Evolutionary conservation across 2,888 invertebrate genomes (phyloP).

Genomic region (Platycheirus albimanus): DNA sequence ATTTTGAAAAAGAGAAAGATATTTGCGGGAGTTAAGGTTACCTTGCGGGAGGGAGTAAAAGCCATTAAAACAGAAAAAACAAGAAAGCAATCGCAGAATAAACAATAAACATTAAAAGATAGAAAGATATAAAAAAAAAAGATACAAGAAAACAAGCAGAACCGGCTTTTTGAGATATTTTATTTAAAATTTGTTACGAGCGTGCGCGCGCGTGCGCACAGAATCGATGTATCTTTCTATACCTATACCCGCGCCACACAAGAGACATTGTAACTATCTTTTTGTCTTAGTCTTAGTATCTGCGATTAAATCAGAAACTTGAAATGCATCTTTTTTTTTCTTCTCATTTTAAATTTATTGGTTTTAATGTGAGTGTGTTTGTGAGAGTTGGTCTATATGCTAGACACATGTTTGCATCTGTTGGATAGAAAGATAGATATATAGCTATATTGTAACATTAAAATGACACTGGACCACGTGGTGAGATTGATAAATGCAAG

Average conservation of each 20-base stretch:
- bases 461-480: slow-evolving; percentile 40
- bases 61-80: not conserved
- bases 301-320: slow-evolving; percentile 47
- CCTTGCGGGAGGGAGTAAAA: no score
- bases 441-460: not conserved
- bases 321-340: slow-evolving; percentile 42
- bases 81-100: slow-evolving; percentile 25
- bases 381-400: not conserved
- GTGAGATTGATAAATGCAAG: slow-evolving; percentile 45
- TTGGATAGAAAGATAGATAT: slow-evolving; percentile 8
- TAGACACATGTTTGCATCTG: not conserved
- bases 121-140: slow-evolving; percentile 21
- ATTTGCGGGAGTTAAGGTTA: slow-evolving; percentile 25
- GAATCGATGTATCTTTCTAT: slow-evolving; percentile 24
- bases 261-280: slow-evolving; percentile 26
- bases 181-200: slow-evolving; percentile 40
- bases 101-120: not conserved
- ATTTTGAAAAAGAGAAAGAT: slow-evolving; percentile 19
- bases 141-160: slow-evolving; percentile 45
- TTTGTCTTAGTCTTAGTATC: slow-evolving; percentile 1
- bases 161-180: slow-evolving; percentile 62
- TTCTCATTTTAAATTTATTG: not conserved
- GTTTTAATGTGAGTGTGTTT: no score
- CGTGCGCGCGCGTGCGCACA: slow-evolving; percentile 31
- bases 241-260: slow-evolving; percentile 6